These are phyloP conservation scores for Drosophila funebris DNA, from an alignment of 1,140 invertebrate genomes.

Conservation along the genomic window DNA sequence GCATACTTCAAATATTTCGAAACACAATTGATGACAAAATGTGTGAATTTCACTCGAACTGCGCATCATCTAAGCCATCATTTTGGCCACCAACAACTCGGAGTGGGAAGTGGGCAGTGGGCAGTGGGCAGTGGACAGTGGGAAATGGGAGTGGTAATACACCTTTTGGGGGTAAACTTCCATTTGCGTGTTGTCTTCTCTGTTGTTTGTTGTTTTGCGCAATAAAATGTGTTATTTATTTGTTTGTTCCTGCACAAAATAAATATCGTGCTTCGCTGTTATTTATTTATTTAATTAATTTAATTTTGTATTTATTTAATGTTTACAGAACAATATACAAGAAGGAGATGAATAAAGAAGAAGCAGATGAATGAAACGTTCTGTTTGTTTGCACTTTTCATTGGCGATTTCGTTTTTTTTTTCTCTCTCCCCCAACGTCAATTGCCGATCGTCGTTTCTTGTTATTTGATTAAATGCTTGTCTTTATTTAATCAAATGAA, in stretches of 20 bases:
- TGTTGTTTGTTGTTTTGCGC: constrained; percentile 54
- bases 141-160: not conserved
- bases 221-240: constrained; percentile 72
- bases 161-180: constrained; percentile 21
- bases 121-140: not conserved
- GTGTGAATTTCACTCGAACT: constrained; percentile 1
- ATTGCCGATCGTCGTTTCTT: constrained; percentile 9
- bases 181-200: constrained; percentile 49
- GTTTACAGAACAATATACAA: constrained; percentile 39
- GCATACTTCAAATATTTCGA: constrained; percentile 24
- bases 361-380: constrained; percentile 24
- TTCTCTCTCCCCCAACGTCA: not conserved
- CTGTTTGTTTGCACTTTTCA: constrained; percentile 56
- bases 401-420: constrained; percentile 5
- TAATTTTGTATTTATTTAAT: constrained; percentile 61
- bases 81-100: not conserved
- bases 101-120: not conserved
- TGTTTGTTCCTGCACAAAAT: constrained; percentile 54
- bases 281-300: constrained; percentile 74
- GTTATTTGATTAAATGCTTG: constrained; percentile 72
- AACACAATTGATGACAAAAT: not conserved
- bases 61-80: not conserved
- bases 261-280: constrained; percentile 20
- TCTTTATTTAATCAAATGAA: constrained; percentile 79
- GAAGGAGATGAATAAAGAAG: not conserved